phyloP scores from a whole-genome alignment of 2,888 invertebrate genomes.

The Terebella lapidaria region DNA sequence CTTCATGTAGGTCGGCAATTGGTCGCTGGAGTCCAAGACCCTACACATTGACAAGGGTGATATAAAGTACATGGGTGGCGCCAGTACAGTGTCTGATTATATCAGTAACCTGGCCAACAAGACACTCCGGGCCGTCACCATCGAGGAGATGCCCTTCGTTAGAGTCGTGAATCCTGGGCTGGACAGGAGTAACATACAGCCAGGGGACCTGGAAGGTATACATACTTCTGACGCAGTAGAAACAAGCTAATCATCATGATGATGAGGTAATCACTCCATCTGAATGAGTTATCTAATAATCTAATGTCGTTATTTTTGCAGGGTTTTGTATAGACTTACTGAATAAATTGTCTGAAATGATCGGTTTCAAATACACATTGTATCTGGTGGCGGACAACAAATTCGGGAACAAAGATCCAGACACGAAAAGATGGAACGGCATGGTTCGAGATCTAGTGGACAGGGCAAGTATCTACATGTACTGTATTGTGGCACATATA shows the following conservation, averaged over 20 bases:
- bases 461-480: conserved; percentile 8
- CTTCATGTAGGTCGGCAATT: background rate
- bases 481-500: too few relatives aligned
- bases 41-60: background rate
- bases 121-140: conserved; percentile 9
- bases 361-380: conserved; percentile 14
- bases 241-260: background rate
- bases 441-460: conserved; percentile 14
- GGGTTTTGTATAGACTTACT: conserved; percentile 14
- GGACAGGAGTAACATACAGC: conserved; percentile 4
- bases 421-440: conserved; percentile 19
- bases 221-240: background rate
- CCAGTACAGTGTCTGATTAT: conserved; percentile 12
- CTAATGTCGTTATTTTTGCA: too few relatives aligned
- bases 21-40: background rate
- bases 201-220: conserved; percentile 13
- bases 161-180: background rate
- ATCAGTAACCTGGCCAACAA: conserved; percentile 12
- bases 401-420: conserved; percentile 14
- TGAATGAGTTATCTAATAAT: too few relatives aligned
- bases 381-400: conserved; percentile 12
- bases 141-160: conserved; percentile 15
- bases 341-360: conserved; percentile 7
- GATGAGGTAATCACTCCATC: too few relatives aligned
- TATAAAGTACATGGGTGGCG: background rate